Conservation (phyloP, 2,797 vertebrate species). For the Pangasius djambal region DNA sequence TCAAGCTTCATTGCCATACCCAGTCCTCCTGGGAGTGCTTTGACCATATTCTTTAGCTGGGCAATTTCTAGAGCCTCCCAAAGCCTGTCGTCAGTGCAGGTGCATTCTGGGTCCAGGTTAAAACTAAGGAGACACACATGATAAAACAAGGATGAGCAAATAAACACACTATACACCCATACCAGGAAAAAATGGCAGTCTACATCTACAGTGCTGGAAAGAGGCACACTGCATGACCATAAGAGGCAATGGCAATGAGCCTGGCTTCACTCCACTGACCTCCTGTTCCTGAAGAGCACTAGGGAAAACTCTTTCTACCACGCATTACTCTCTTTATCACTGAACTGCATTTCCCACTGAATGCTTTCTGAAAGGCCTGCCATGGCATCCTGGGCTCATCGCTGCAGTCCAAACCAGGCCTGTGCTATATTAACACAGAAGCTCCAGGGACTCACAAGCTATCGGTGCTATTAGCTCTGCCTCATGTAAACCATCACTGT, state of each 20-base stretch:
- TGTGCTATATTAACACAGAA: constrained; percentile 29
- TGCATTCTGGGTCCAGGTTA: constrained; percentile 93
- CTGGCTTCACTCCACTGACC: constrained; percentile 34
- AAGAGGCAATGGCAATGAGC: constrained; percentile 54
- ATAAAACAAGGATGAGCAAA: constrained; percentile 7
- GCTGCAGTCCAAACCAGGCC: constrained; percentile 8
- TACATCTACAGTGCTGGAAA: constrained; percentile 16
- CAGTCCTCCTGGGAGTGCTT: constrained; percentile 89
- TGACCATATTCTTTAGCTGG: constrained; percentile 98
- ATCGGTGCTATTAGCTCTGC: constrained; percentile 12
- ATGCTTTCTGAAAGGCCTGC: constrained; percentile 23
- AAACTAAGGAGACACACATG: constrained; percentile 74
- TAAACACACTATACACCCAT: background rate
- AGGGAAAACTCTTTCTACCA: constrained; percentile 38
- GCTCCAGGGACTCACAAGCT: constrained; percentile 26
- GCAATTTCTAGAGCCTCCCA: constrained; percentile 99
- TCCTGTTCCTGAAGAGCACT: constrained; percentile 25
- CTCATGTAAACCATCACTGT: constrained; percentile 49
- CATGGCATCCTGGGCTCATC: constrained; percentile 28
- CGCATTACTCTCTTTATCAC: constrained; percentile 12
- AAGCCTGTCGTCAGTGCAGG: constrained; percentile 91
- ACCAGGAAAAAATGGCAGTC: constrained; percentile 7
- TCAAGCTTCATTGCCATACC: constrained; percentile 71
- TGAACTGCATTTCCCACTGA: constrained; percentile 45
- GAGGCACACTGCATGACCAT: constrained; percentile 51